Evolutionary conservation across 2,888 invertebrate species (phyloP), one percentile per base, ranked within the genome.

Genomic region (Athrips mouffetella): DNA sequence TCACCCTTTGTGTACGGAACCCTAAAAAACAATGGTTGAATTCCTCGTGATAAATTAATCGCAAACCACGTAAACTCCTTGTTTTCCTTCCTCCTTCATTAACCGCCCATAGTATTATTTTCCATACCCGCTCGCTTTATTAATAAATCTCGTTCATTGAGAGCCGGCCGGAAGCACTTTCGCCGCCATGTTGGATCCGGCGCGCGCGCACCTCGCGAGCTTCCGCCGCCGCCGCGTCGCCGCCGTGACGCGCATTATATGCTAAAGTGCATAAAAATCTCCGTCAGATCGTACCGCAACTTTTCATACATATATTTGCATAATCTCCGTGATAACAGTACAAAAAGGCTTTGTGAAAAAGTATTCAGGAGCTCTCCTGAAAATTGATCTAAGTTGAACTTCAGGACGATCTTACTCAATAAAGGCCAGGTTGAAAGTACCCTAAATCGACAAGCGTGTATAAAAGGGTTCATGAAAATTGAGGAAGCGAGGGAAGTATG

Each of bases 171-270:
- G 88, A 88, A 87, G 81, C 82, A 86, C 88, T 87, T 87, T 87
- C 84, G 85, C 71, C 69, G 88, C 87, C 86, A 87, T 87, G 65
- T 82, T 86, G 86, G 83, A 86, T 86, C 87, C 87, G 86, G 85
- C 80, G 83, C 86, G 67, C 68, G 82, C 86, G 78, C 85, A 80
- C 80, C 44, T 30, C 31, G 11, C 30, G 13, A 44, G 35, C 45
- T 45, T 45, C 45, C 81, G 76, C 80, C 45, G 45, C 33, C 8
- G 25, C 10, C 48, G 33, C 49, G 29, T 45, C 73, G 67, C 70
- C 37, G 37, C 70, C 37, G 37, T 37, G 37, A 37, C 67, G 66
- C 80, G 85, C 40, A 87, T 86, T 86, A 84, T 73, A 80, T 83
- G 82, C 83, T 86, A 83, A 84, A 76, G 78, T 68, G 83, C 82